Conservation (phyloP, 2,888 invertebrate species). For the Sesia bembeciformis region DNA sequence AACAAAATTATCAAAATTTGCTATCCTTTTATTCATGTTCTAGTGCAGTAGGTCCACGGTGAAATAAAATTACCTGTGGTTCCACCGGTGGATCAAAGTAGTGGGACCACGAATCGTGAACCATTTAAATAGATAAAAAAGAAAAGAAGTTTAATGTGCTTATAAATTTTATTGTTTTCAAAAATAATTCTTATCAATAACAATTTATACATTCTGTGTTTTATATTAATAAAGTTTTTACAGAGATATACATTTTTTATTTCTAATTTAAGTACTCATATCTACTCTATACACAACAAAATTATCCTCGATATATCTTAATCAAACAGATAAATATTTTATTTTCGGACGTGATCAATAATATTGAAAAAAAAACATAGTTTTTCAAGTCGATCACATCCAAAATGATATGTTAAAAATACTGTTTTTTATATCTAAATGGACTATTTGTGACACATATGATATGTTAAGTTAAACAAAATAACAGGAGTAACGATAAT, state of each 20-base stretch:
- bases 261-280: background rate
- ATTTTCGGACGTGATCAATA: constrained; percentile 3
- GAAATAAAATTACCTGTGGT: too few species aligned
- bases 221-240: background rate
- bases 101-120: too few species aligned
- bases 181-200: constrained; percentile 21
- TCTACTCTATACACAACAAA: background rate
- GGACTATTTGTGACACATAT: background rate
- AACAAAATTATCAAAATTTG: too few species aligned
- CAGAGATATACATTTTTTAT: background rate
- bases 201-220: constrained; percentile 13
- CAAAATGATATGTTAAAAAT: background rate
- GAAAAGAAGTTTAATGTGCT: too few species aligned
- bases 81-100: too few species aligned
- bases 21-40: too few species aligned
- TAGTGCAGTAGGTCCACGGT: too few species aligned
- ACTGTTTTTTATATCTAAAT: too few species aligned
- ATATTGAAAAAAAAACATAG: background rate
- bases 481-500: background rate
- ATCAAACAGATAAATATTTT: background rate
- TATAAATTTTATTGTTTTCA: constrained; percentile 32
- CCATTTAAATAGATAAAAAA: too few species aligned
- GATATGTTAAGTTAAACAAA: background rate
- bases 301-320: background rate
- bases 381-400: background rate